These are phyloP conservation scores for Aethina tumida DNA, from an alignment of 1,140 invertebrate species.

Conservation along the genomic window DNA sequence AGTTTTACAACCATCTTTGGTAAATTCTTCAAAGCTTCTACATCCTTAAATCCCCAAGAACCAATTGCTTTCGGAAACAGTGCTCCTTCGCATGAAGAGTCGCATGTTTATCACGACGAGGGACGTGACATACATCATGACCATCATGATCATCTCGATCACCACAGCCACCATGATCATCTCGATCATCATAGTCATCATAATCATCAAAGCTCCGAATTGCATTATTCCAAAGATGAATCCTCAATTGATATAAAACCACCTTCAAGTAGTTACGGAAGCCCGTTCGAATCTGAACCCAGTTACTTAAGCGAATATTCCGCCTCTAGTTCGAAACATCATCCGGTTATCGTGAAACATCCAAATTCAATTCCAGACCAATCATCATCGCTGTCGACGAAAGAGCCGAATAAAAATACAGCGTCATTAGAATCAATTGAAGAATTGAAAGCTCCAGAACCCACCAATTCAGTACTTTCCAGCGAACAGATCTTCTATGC, in stretches of 20 bases:
- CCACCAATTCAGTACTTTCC: too few relatives aligned
- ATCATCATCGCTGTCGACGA: too few relatives aligned
- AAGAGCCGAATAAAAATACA: too few relatives aligned
- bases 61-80: slow-evolving; percentile 17
- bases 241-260: too few relatives aligned
- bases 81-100: slow-evolving; percentile 3
- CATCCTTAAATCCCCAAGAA: slow-evolving; percentile 20
- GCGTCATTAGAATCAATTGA: too few relatives aligned
- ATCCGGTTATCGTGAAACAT: too few relatives aligned
- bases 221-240: too few relatives aligned
- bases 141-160: slow-evolving; percentile 8
- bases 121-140: neutral
- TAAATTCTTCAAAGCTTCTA: slow-evolving; percentile 24
- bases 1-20: slow-evolving; percentile 21
- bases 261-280: slow-evolving; percentile 8
- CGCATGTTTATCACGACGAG: slow-evolving; percentile 1
- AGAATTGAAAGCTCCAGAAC: too few relatives aligned
- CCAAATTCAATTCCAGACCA: too few relatives aligned
- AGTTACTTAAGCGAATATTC: slow-evolving; percentile 2
- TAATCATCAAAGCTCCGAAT: too few relatives aligned
- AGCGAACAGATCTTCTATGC: too few relatives aligned
- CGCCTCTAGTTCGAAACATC: slow-evolving; percentile 8
- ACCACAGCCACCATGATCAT: slow-evolving; percentile 8
- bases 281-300: slow-evolving; percentile 9
- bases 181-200: too few relatives aligned